Percentiles rank a stretch among this genome's conserved stretches.
phyloP scores from a whole-genome alignment of 2,113 vertebrate species.

The Upupa epops region DNA sequence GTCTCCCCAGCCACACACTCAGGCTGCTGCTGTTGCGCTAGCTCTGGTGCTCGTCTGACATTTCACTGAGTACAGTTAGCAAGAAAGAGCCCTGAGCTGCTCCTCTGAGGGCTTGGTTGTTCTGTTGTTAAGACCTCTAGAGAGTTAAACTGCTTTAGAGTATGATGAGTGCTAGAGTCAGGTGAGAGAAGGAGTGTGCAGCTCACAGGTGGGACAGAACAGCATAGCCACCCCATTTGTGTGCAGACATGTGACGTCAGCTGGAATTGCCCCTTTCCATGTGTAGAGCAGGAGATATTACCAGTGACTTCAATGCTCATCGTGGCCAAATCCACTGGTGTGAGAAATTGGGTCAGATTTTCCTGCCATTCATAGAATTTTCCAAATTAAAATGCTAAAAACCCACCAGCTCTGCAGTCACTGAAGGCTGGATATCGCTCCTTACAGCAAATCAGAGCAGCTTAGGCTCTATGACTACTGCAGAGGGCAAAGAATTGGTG shows the following conservation, averaged over 20 bases:
- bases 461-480: neutral
- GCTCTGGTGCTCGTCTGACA: neutral
- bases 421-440: neutral
- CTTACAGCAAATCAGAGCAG: neutral
- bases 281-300: neutral
- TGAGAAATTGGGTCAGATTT: neutral
- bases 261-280: neutral
- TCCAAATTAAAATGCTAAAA: neutral
- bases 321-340: neutral
- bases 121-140: neutral
- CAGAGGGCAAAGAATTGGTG: conserved; percentile 27
- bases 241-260: neutral
- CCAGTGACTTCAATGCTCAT: neutral
- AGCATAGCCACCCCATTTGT: neutral
- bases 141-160: neutral
- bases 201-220: neutral
- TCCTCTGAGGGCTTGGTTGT: neutral
- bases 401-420: neutral
- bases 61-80: neutral
- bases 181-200: neutral
- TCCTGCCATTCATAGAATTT: neutral
- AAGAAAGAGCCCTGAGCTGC: neutral
- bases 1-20: neutral
- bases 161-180: neutral
- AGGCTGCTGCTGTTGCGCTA: neutral